Evolutionary conservation across 2,888 invertebrate genomes (phyloP).

Genomic region (Leptothorax acervorum): DNA sequence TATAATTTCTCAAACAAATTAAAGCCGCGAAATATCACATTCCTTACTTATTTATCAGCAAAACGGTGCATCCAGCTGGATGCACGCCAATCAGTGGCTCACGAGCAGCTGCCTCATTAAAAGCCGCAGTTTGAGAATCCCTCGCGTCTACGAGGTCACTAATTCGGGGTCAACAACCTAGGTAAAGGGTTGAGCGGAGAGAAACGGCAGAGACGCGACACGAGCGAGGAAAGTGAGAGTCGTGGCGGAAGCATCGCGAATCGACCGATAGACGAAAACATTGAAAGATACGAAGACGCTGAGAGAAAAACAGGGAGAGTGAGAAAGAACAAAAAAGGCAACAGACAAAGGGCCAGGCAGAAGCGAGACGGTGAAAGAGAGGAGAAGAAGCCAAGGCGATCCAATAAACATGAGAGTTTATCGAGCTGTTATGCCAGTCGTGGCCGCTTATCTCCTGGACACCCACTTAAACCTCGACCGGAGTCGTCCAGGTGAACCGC

Average conservation of each 20-base stretch:
- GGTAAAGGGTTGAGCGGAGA: slow-evolving; percentile 60
- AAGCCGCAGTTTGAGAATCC: slow-evolving; percentile 63
- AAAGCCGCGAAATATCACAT: slow-evolving; percentile 37
- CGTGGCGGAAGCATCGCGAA: slow-evolving; percentile 26
- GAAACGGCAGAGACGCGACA: slow-evolving; percentile 49
- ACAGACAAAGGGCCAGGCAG: slow-evolving; percentile 17
- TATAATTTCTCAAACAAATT: slow-evolving; percentile 34
- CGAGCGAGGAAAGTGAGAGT: slow-evolving; percentile 50
- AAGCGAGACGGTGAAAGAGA: slow-evolving; percentile 52
- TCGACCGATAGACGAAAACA: slow-evolving; percentile 27
- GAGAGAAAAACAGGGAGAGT: slow-evolving; percentile 29
- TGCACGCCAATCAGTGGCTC: slow-evolving; percentile 9
- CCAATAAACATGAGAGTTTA: slow-evolving; percentile 84
- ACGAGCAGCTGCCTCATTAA: slow-evolving; percentile 33
- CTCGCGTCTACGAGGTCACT: slow-evolving; percentile 57
- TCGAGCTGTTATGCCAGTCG: slow-evolving; percentile 83
- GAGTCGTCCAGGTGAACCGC: slow-evolving; percentile 76
- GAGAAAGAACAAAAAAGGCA: slow-evolving; percentile 35
- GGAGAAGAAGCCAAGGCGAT: slow-evolving; percentile 71
- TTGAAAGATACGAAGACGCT: slow-evolving; percentile 19
- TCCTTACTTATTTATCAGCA: slow-evolving; percentile 20
- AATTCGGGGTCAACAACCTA: slow-evolving; percentile 77
- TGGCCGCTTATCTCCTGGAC: slow-evolving; percentile 83
- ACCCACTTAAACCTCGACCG: slow-evolving; percentile 83
- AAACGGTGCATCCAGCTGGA: slow-evolving; percentile 14